Base-by-base conservation (phyloP, 2,888 invertebrate species). In the Drosophila meridionalis region DNA sequence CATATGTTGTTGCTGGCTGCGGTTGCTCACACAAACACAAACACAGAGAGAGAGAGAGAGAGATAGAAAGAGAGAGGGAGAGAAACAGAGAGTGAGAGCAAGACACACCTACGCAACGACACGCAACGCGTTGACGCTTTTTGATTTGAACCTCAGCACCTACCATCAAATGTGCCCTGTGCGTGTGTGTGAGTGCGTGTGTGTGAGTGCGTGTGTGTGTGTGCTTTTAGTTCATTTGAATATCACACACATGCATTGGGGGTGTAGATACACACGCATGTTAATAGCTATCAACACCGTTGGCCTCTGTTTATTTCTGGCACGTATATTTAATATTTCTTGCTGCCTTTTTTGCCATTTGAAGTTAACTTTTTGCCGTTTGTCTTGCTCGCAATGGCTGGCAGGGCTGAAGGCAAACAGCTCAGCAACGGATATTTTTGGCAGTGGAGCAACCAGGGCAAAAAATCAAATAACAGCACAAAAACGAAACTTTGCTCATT, bases 81-180 rank as follows among this genome's bases (percentile, higher is more conserved):
- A 20, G 20, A 20, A 20, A 20, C 20, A 20, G 20, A 20, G 20
- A 20, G n/a, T n/a, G 28, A 48, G 12, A 55, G 43, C 12, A 14
- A 63, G 72, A 67, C 77, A 64, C 74, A 73, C 77, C 75, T 56
- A 71, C 69, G 58, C 72, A 73, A 63, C 57, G 72, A 68, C 89
- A 86, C 89, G 89, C 85, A 85, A 89, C 64, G 90, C 88, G 83
- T 81, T 87, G 87, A 89, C 87, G 88, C 88, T 74, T 88, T 88
- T 86, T 90, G 87, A 90, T 87, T 87, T 90, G 70, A 80, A 63
- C 73, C 76, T 74, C 82, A 66, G 78, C 78, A 73, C 68, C 80
- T 76, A 75, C 74, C 70, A 66, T 74, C 63, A 64, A 62, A 62
- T 62, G 43, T 73, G 65, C 70, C 61, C 60, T 50, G 43, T 47